Evolutionary conservation across 35 echinoderm and acorn worm species (phyloP).

Genomic region (Patiria miniata): DNA sequence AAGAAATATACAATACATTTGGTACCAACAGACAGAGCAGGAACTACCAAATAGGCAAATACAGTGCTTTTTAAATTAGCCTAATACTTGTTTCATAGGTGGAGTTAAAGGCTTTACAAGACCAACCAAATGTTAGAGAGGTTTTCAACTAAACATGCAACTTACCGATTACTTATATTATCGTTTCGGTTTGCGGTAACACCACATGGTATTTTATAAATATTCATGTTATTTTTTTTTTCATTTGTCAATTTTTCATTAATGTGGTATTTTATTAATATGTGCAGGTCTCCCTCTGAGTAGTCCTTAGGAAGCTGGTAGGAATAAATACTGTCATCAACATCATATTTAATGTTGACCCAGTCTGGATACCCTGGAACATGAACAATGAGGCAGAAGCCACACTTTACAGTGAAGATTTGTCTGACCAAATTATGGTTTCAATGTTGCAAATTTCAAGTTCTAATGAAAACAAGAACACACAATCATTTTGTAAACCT

Average conservation of each 20-base stretch:
- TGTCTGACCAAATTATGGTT: too few relatives aligned
- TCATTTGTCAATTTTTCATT: too few relatives aligned
- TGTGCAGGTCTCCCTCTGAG: slow-evolving; percentile 30
- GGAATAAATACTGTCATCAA: slow-evolving; percentile 10
- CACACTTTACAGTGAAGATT: background rate
- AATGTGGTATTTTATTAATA: too few relatives aligned
- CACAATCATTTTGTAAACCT: too few relatives aligned
- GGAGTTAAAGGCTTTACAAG: too few relatives aligned
- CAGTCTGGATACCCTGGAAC: slow-evolving; percentile 35
- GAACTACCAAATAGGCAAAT: slow-evolving; percentile 1
- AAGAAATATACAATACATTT: background rate
- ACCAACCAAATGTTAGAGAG: background rate
- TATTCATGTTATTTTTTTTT: too few relatives aligned
- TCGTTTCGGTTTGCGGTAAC: too few relatives aligned
- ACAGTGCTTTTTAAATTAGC: slow-evolving; percentile 1
- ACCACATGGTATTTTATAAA: too few relatives aligned
- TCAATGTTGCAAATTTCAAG: background rate
- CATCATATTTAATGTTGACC: slow-evolving; percentile 40
- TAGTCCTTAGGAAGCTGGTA: slow-evolving; percentile 35
- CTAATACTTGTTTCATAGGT: too few relatives aligned
- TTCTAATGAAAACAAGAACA: background rate
- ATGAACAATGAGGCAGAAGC: slow-evolving; percentile 9
- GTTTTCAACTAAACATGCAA: background rate
- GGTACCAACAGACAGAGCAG: background rate
- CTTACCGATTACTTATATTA: background rate